Conservation (phyloP, 2,797 vertebrate genomes). For the Bucorvus abyssinicus region DNA sequence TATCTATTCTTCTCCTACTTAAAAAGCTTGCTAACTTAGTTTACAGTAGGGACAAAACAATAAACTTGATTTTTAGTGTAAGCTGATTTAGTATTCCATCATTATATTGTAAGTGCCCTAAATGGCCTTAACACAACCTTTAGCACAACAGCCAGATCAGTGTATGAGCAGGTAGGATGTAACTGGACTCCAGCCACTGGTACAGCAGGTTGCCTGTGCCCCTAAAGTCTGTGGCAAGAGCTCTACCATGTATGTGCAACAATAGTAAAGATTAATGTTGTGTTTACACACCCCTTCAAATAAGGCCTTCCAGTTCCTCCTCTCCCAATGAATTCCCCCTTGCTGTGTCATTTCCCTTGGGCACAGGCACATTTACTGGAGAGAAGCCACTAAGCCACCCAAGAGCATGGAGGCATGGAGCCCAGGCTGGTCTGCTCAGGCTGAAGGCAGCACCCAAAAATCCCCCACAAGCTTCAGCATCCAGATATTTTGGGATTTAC, state of each 20-base stretch:
- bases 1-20: neutral
- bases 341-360: neutral
- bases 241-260: neutral
- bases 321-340: neutral
- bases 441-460: neutral
- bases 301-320: neutral
- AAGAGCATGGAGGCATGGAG: neutral
- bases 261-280: neutral
- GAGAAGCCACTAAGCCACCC: neutral
- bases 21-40: neutral
- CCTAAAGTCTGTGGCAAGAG: neutral
- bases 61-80: neutral
- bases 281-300: neutral
- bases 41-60: neutral
- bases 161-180: neutral
- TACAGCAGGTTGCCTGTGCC: accelerated
- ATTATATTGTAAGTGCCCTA: neutral
- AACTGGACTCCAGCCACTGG: accelerated
- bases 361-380: neutral
- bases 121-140: neutral
- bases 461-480: neutral
- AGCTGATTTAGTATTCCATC: neutral
- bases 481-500: neutral
- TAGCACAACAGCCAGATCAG: neutral
- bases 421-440: neutral